Evolutionary conservation across 2,888 invertebrate genomes (phyloP).

Genomic region (Lasioglossum villosulum): DNA sequence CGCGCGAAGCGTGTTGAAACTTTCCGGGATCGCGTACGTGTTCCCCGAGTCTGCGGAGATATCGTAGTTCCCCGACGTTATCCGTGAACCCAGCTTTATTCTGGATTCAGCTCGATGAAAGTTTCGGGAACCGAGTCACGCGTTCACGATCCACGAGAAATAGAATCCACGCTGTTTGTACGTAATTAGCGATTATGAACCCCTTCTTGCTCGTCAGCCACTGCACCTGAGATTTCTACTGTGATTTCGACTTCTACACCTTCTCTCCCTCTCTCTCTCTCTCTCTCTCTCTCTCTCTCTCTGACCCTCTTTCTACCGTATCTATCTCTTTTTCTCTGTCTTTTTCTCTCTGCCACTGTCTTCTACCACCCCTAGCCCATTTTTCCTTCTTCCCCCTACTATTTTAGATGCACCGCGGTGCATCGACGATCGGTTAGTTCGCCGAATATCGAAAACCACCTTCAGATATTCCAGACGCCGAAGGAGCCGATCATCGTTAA

Average conservation of each 20-base stretch:
- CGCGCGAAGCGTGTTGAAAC: constrained; percentile 17
- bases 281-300: neutral
- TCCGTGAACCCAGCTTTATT: neutral
- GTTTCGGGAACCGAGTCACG: constrained; percentile 49
- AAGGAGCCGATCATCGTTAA: constrained; percentile 50
- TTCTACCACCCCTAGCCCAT: neutral
- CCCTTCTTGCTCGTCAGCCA: constrained; percentile 82
- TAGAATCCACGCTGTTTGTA: constrained; percentile 76
- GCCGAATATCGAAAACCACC: constrained; percentile 58
- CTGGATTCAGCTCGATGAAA: constrained; percentile 8
- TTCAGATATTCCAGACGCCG: constrained; percentile 41
- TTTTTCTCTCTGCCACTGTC: constrained; percentile 52
- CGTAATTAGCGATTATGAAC: constrained; percentile 79
- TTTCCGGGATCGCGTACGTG: constrained; percentile 16
- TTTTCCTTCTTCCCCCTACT: neutral
- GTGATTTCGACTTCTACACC: constrained; percentile 45
- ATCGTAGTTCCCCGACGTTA: constrained; percentile 5
- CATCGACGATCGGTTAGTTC: constrained; percentile 54
- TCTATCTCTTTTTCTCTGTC: neutral
- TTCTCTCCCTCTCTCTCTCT: constrained; percentile 18
- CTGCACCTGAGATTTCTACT: constrained; percentile 77
- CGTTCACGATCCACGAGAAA: constrained; percentile 72
- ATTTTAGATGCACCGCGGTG: neutral
- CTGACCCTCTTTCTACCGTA: neutral
- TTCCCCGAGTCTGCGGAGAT: constrained; percentile 18